Percentiles rank a stretch among this genome's conserved stretches.
phyloP scores from a whole-genome alignment of 2,113 vertebrate species.

The Halichoerus grypus region DNA sequence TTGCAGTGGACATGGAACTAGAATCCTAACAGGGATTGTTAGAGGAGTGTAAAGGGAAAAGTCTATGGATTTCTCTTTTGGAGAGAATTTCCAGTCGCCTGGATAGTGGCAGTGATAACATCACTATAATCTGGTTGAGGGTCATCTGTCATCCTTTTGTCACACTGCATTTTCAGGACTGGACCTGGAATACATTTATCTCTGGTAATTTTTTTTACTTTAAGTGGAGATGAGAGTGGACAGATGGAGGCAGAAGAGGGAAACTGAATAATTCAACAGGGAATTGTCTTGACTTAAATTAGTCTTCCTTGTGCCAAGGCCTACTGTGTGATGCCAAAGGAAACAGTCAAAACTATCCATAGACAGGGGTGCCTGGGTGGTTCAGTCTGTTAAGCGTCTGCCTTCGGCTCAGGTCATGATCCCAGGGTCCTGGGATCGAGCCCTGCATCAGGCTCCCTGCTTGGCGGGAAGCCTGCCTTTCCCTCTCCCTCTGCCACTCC shows the following conservation, averaged over 20 bases:
- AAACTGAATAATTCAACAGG: neutral
- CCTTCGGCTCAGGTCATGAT: too few relatives aligned
- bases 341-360: neutral
- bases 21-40: neutral
- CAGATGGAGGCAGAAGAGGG: neutral
- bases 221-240: neutral
- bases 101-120: too few relatives aligned
- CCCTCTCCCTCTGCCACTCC: too few relatives aligned
- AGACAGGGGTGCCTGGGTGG: neutral
- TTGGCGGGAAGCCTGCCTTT: too few relatives aligned
- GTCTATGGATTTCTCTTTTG: neutral
- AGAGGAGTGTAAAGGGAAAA: neutral
- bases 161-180: neutral
- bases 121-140: neutral
- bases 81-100: neutral
- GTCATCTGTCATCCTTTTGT: neutral
- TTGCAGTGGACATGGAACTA: rapidly evolving
- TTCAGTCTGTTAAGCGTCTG: too few relatives aligned
- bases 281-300: neutral
- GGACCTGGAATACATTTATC: neutral
- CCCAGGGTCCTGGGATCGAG: too few relatives aligned
- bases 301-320: neutral
- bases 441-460: too few relatives aligned
- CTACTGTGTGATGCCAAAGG: neutral
- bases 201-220: neutral